Base-by-base conservation (phyloP, 2,797 vertebrate species). In the Adrianichthys oophorus region DNA sequence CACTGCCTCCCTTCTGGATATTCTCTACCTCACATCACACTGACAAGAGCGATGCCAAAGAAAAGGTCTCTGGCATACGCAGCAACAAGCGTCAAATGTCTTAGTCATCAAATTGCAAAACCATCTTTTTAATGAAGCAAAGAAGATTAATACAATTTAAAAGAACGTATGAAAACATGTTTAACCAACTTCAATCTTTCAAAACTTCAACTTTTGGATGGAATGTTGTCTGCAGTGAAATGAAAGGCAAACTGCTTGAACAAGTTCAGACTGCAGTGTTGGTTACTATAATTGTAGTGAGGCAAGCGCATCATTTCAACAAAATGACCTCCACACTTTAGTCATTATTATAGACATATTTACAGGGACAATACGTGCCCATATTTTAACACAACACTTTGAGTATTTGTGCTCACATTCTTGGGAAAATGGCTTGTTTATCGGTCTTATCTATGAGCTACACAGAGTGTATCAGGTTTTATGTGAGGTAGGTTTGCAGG, bases 391-490 rank as follows among this genome's bases (percentile, higher is more conserved):
- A 47, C 47, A 16, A n/a, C 57, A 16, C 47, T 68, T 50, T 55
- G 44, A 60, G 21, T 58, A 52, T 51, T 55, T 78, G 54, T 68
- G 58, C 41, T 52, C 23, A 54, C 21, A 48, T 26, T 37, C 46
- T 15, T 41, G 19, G 32, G 17, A 49, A 42, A 19, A 55, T n/a
- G 26, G 47, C 62, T 41, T 67, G 68, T 78, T 76, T 79, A 58
- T 52, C 45, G 56, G 62, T 72, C 48, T 68, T 54, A 70, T 61
- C 68, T 69, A 78, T 74, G 68, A 69, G 72, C 51, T 32, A 51
- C 53, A 62, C 53, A 59, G 61, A 74, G 29, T 64, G 59, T 83
- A 83, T 90, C 74, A 59, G 80, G 82, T 85, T 80, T 21, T 44
- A 68, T 32, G 57, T 26, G 40, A 47, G 76, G 55, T 65, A 15